A percentile compares a stretch with the other conserved stretches of the same genome.
These are phyloP conservation scores for Lamellibrachia luymesi DNA, from an alignment of 1,140 invertebrate species.

Conservation along the genomic window DNA sequence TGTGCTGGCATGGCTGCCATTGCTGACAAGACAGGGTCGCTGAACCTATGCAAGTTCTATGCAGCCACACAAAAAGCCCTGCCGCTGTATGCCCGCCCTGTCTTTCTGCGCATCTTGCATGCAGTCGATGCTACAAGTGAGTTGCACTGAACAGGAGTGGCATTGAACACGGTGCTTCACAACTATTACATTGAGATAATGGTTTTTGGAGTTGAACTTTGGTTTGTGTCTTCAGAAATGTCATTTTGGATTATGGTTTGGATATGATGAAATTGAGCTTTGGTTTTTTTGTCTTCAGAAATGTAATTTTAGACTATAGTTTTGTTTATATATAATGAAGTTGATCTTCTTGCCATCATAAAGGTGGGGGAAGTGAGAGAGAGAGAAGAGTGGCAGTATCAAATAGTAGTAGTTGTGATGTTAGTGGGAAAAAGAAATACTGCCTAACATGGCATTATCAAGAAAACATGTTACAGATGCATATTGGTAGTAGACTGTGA, in stretches of 20 bases:
- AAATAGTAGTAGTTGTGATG: too few relatives aligned
- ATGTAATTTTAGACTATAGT: background rate
- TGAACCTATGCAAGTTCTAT: slow-evolving; percentile 62
- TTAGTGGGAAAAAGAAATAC: too few relatives aligned
- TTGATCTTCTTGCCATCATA: background rate
- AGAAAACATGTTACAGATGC: too few relatives aligned
- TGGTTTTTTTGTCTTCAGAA: too few relatives aligned
- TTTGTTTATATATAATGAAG: background rate
- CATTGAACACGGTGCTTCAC: background rate
- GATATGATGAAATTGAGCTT: background rate
- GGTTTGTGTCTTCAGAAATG: background rate
- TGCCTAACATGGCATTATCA: background rate
- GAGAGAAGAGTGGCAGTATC: too few relatives aligned
- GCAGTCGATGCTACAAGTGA: slow-evolving; percentile 83
- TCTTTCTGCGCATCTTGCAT: slow-evolving; percentile 80
- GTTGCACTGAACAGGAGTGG: background rate
- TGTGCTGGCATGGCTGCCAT: slow-evolving; percentile 95
- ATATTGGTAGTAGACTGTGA: background rate
- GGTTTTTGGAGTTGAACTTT: background rate
- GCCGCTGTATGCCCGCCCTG: slow-evolving; percentile 82
- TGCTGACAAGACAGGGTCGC: slow-evolving; percentile 70
- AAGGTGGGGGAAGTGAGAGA: too few relatives aligned
- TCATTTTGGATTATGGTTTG: background rate
- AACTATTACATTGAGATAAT: background rate
- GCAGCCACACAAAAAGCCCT: slow-evolving; percentile 59